These are phyloP conservation scores for Tyria jacobaeae DNA, from an alignment of 2,888 invertebrate species.

Conservation along the genomic window DNA sequence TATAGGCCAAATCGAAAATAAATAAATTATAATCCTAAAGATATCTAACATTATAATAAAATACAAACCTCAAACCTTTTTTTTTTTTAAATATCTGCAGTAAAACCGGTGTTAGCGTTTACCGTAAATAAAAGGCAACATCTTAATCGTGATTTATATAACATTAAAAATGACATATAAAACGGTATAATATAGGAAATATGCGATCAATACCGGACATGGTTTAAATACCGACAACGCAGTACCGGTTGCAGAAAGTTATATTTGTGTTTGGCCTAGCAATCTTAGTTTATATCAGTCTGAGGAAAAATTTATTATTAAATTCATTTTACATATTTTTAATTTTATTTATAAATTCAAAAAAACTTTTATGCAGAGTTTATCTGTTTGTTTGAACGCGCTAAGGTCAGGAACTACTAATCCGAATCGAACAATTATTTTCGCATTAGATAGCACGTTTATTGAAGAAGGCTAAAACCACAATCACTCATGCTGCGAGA, in stretches of 20 bases:
- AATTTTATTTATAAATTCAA: too few relatives aligned
- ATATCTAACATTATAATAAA: background rate
- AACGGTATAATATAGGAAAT: background rate
- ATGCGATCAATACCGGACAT: background rate
- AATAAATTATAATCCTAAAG: background rate
- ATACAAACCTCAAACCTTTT: background rate
- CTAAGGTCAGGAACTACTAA: too few relatives aligned
- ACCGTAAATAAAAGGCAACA: conserved; percentile 1
- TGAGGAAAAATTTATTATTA: background rate
- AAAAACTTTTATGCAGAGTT: too few relatives aligned
- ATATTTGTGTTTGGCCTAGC: background rate
- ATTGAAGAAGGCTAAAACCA: too few relatives aligned
- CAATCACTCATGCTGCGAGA: too few relatives aligned
- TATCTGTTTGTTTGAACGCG: too few relatives aligned
- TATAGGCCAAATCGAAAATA: too few relatives aligned
- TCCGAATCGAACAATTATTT: too few relatives aligned
- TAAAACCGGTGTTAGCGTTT: background rate
- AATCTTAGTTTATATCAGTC: too few relatives aligned
- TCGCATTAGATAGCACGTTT: too few relatives aligned
- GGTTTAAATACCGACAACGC: background rate
- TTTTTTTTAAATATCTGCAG: too few relatives aligned
- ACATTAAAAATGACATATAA: background rate
- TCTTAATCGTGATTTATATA: too few relatives aligned
- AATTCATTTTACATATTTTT: background rate
- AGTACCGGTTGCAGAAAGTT: background rate